phyloP scores from a whole-genome alignment of 2,113 vertebrate genomes.

The Oenanthe melanoleuca region DNA sequence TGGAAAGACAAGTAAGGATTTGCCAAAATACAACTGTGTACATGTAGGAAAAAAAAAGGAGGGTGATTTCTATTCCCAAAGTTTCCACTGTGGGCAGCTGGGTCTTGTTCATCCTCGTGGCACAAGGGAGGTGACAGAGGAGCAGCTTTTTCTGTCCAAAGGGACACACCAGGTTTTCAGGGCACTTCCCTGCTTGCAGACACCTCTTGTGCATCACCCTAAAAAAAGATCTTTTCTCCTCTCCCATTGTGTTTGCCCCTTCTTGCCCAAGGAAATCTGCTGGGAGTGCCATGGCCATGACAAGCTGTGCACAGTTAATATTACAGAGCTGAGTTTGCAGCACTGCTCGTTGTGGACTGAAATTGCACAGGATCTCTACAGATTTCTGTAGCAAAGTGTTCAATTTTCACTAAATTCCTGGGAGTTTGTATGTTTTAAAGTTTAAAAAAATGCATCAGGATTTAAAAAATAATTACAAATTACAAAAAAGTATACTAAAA shows the following conservation, averaged over 20 bases:
- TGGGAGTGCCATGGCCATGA: neutral
- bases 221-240: neutral
- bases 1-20: conserved; percentile 87
- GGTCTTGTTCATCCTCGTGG: neutral
- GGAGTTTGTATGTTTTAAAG: neutral
- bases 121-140: neutral
- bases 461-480: neutral
- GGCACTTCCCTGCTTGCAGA: neutral
- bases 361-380: neutral
- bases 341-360: neutral
- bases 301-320: neutral
- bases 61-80: conserved; percentile 12
- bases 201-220: neutral
- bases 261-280: neutral
- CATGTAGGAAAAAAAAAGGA: too few species aligned
- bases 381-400: neutral
- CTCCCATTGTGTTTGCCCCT: neutral
- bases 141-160: neutral
- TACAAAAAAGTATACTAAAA: neutral
- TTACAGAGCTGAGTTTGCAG: neutral
- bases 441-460: too few species aligned
- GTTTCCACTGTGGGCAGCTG: neutral
- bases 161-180: neutral
- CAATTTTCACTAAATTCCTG: neutral
- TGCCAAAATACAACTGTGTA: conserved; percentile 35